Evolutionary conservation across 2,113 vertebrate species (phyloP), one percentile per base, ranked within the genome.

Genomic region (Lepidiolamprologus cunningtoni): DNA sequence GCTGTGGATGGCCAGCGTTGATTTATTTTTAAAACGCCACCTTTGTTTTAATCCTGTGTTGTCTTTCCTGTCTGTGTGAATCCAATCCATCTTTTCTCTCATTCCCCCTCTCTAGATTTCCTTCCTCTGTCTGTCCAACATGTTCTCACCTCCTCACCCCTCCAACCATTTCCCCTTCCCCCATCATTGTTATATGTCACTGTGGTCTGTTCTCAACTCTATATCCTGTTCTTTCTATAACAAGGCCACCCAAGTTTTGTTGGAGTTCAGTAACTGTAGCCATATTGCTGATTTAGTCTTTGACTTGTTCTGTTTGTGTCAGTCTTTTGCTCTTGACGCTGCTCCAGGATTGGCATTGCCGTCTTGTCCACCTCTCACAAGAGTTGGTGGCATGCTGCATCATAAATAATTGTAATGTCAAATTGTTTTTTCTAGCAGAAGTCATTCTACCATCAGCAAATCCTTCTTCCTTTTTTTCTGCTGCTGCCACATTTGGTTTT

Each of bases 151-250:
- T 68, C 68, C 84, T 87, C 81, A 10, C 21, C 12, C 83, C 66
- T 83, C 40, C 83, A 16, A 26, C 76, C 21, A 9, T 23, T 17
- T 8, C 63, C 55, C 87, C 82, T 33, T 17, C 33, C 86, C 86
- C 81, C 82, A 81, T 55, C 7, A 81, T 86, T 80, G 92, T 95
- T 96, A 92, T 95, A 71, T 89, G 84, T 89, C 85, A 84, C 87
- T 95, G 93, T 94, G 90, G 89, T 28, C 81, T 84, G 53, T 90
- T 93, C 78, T 92, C 82, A 21, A 50, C 91, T 87, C 84, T 58
- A 31, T 54, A 57, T 94, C 93, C 93, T 87, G 85, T 91, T 88
- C 86, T 80, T 73, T 87, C 47, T 26, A 3, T 81, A 40, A 31
- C 31, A n/a, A 81, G 83, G 23, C 47, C 84, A 23, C 82, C 54